Base-by-base conservation (phyloP, 2,797 vertebrate genomes). In the Cyprinodon diabolis region DNA sequence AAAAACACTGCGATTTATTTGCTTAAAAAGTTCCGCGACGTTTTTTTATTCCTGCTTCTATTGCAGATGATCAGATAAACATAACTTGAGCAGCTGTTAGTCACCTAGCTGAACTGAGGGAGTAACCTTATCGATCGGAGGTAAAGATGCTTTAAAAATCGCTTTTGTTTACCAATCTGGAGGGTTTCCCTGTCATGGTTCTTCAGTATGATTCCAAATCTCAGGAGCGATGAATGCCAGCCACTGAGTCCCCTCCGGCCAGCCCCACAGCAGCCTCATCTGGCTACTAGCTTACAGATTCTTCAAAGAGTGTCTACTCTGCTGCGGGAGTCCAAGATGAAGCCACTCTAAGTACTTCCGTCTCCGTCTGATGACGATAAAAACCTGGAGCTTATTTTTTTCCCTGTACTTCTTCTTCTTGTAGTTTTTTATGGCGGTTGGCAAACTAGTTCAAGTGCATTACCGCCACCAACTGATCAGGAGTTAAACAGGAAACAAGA, bases 81-180 rank as follows among this genome's bases (percentile, higher is more conserved):
- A 1, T 3, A 23, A 69, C 47, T 25, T 7, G 37, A 65, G 23
- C 55, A 72, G 67, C 76, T n/a, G 55, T 1, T 1, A 52, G 30
- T n/a, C 48, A 76, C 23, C 8, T n/a, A 43, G 79, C 71, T 71
- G 74, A 60, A 17, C 66, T 45, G 1, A 62, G 47, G 55, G n/a
- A 40, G 47, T 0, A 15, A 48, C 17, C 23, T 4, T 35, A 1
- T n/a, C 3, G 47, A 68, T 37, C 4, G 0, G 8, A 72, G 13
- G 13, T 2, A 1, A 45, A 69, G 5, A 57, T 11, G 0, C 15
- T 1, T 37, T 21, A 48, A 3, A 67, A 62, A 68, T 21, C 6
- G 0, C 17, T 43, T 40, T 68, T 17, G 75, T 79, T 93, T 93
- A 95, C 95, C 92, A 78, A 82, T 89, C 82, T 86, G 13, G 76